A percentile compares a stretch with the other conserved stretches of the same genome.
phyloP scores from a whole-genome alignment of 2,888 invertebrate genomes.

The Nemapogon koenigi region DNA sequence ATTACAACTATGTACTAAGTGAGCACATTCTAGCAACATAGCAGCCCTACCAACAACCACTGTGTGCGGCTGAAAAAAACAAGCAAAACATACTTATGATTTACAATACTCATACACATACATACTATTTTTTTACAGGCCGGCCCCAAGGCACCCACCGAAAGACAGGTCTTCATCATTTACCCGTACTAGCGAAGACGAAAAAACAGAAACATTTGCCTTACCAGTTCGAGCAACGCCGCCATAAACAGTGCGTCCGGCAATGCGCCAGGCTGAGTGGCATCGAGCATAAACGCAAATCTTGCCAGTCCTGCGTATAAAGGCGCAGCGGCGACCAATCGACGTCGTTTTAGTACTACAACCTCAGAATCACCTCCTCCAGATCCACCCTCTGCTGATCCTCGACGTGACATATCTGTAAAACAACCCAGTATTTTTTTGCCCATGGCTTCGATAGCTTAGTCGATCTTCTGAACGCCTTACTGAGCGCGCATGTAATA shows the following conservation, averaged over 20 bases:
- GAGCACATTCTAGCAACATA: slow-evolving; percentile 91
- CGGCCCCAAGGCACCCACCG: too few relatives aligned
- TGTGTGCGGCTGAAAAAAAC: slow-evolving; percentile 78
- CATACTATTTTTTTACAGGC: too few relatives aligned
- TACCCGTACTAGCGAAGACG: too few relatives aligned
- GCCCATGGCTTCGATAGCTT: too few relatives aligned
- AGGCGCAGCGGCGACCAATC: slow-evolving; percentile 78
- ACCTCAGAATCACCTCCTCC: slow-evolving; percentile 81
- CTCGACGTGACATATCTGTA: slow-evolving; percentile 70
- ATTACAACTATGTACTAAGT: slow-evolving; percentile 97
- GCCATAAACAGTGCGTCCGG: slow-evolving; percentile 97
- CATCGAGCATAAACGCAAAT: slow-evolving; percentile 92
- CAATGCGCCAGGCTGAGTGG: slow-evolving; percentile 93
- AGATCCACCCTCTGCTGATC: slow-evolving; percentile 81
- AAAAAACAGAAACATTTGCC: too few relatives aligned
- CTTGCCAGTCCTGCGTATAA: slow-evolving; percentile 89
- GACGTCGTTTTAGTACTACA: slow-evolving; percentile 85
- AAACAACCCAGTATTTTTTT: too few relatives aligned
- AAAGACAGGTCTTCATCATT: too few relatives aligned
- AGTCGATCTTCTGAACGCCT: too few relatives aligned
- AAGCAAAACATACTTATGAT: slow-evolving; percentile 8
- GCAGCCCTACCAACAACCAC: slow-evolving; percentile 93
- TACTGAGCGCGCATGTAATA: too few relatives aligned
- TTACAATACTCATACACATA: neutral
- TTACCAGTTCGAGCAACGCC: slow-evolving; percentile 91